A percentile compares a stretch with the other conserved stretches of the same genome.
phyloP scores from a whole-genome alignment of 1,140 invertebrate genomes.

The Cotesia chilonis region DNA sequence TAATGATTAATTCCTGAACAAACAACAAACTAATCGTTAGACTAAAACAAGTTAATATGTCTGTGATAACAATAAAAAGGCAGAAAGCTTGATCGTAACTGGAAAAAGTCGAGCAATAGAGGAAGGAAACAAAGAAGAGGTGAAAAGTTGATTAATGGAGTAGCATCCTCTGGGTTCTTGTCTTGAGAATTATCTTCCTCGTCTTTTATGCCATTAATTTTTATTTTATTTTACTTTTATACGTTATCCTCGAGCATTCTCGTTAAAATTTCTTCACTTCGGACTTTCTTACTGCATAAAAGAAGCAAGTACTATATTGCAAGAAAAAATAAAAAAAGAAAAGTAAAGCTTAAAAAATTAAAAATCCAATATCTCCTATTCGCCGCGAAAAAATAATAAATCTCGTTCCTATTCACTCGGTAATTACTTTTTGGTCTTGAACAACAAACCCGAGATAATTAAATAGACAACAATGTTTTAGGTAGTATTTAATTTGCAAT shows the following conservation, averaged over 20 bases:
- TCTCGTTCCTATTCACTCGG: too few species aligned
- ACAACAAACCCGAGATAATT: too few species aligned
- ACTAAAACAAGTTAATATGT: not conserved
- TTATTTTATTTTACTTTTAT: not conserved
- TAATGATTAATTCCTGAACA: not conserved
- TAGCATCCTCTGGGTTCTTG: not conserved
- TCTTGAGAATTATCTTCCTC: not conserved
- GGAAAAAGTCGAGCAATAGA: not conserved
- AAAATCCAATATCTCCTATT: too few species aligned
- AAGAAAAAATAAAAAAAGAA: too few species aligned
- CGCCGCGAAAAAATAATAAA: too few species aligned
- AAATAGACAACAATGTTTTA: too few species aligned
- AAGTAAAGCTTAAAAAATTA: too few species aligned
- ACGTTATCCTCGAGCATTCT: not conserved
- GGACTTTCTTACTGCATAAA: too few species aligned
- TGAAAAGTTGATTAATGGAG: slow-evolving; percentile 5
- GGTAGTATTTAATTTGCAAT: not conserved
- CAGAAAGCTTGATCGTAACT: not conserved
- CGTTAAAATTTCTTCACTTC: not conserved
- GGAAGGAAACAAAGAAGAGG: slow-evolving; percentile 1
- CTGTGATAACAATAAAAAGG: not conserved
- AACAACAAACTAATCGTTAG: not conserved
- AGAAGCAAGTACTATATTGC: too few species aligned
- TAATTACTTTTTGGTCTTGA: too few species aligned
- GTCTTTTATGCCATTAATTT: not conserved